Base-by-base conservation (phyloP, 1,140 invertebrate genomes). In the Diorhabda carinulata region DNA sequence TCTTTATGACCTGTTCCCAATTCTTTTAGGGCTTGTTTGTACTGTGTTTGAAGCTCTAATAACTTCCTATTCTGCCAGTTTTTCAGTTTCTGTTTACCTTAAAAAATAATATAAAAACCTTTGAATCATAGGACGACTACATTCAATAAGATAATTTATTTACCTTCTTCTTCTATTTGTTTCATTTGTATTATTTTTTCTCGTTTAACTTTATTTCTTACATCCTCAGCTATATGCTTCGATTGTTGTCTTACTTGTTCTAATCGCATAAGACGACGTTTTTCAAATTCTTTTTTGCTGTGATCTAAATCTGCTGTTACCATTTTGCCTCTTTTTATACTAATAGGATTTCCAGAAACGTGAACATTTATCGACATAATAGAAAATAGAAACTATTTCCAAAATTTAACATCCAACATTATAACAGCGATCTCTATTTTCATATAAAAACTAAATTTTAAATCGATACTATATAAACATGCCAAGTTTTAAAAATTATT, bases 161-260 rank as follows among this genome's bases (percentile, higher is more conserved):
- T 52, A 25, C 77, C 74, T 43, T 84, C 77, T 72, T 81, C 81
- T 72, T 84, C 76, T 3, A 85, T 73, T 68, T 79, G 77, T 4
- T 75, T 73, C 43, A 84, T 67, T 72, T 84, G 80, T 57, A 81
- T 81, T 61, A 75, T 77, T 44, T 82, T 79, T 56, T 82, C 76
- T 60, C 79, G 81, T 70, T 80, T 83, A 5, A 82, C 81, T 70
- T 80, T 79, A 61, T 85, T 82, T 7, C 84, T 71, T 68, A 86
- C 74, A 71, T 78, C 77, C 67, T 80, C 81, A 42, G 85, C 83
- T 66, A 84, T 81, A 68, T 84, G 82, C 77, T 84, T 86, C 0
- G 84, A 84, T 72, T 86, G 84, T 66, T 86, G 83, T 45, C 84
- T 79, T 56, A 86, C 85, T 79, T 86, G 85, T 70, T 85, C 79